Conservation (phyloP, 2,797 vertebrate species). For the Pempheris klunzingeri region DNA sequence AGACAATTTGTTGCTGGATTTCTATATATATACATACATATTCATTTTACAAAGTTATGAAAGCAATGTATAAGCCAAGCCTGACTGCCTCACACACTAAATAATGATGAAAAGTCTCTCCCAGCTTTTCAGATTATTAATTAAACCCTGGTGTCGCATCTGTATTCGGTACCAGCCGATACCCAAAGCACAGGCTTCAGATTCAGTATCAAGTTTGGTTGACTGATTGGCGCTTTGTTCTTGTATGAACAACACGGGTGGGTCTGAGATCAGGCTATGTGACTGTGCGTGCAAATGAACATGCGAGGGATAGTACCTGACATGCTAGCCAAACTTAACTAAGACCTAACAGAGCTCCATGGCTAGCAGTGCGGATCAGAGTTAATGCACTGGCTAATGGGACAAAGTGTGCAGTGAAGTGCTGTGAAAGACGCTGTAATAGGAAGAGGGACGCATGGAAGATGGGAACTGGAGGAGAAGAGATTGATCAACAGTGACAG, state of each 20-base stretch:
- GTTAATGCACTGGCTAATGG: slow-evolving; percentile 73
- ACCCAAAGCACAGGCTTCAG: too few species aligned
- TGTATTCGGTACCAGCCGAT: too few species aligned
- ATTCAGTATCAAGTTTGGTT: too few species aligned
- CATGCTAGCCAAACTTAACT: slow-evolving; percentile 24
- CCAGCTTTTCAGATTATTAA: too few species aligned
- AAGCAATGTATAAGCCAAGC: too few species aligned
- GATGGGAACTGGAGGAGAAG: slow-evolving; percentile 37
- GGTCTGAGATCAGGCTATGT: not conserved
- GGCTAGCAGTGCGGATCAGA: slow-evolving; percentile 51
- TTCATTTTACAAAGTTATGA: too few species aligned
- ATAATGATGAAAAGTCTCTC: too few species aligned
- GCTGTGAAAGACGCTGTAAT: slow-evolving; percentile 49
- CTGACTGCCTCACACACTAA: too few species aligned
- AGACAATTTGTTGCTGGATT: too few species aligned
- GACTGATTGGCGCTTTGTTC: not conserved
- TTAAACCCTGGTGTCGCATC: too few species aligned
- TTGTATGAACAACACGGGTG: not conserved
- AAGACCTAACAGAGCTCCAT: slow-evolving; percentile 24
- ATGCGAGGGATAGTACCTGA: not conserved
- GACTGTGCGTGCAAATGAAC: slow-evolving; percentile 6
- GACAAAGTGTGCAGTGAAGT: slow-evolving; percentile 67
- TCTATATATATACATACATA: too few species aligned
- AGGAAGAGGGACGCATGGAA: slow-evolving; percentile 48
- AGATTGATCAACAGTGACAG: slow-evolving; percentile 45